Conservation (phyloP, 2,888 invertebrate species). For the Xestia xanthographa region DNA sequence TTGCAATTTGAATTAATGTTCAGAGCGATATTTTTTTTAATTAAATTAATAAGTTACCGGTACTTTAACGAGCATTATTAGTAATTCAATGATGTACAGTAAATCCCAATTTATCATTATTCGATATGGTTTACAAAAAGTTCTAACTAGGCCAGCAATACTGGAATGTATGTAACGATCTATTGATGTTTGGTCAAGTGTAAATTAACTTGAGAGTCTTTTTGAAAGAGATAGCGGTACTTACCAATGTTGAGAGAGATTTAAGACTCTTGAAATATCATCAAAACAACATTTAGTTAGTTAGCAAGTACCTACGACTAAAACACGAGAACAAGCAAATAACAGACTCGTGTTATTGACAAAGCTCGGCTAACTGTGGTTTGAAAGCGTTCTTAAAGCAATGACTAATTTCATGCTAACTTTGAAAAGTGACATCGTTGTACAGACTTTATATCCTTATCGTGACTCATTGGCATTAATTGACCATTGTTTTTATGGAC, state of each 20-base stretch:
- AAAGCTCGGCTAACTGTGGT: slow-evolving; percentile 64
- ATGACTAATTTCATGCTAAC: slow-evolving; percentile 65
- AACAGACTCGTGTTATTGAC: slow-evolving; percentile 53
- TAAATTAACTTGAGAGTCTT: slow-evolving; percentile 36
- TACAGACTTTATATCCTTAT: slow-evolving; percentile 36
- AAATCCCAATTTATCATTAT: slow-evolving; percentile 27
- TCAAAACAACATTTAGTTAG: slow-evolving; percentile 43
- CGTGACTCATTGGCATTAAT: slow-evolving; percentile 60
- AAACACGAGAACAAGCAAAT: slow-evolving; percentile 56
- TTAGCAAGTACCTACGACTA: slow-evolving; percentile 29
- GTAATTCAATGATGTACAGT: slow-evolving; percentile 16
- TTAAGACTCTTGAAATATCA: slow-evolving; percentile 32
- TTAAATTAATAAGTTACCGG: neutral
- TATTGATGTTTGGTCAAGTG: slow-evolving; percentile 50
- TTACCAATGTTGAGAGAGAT: neutral
- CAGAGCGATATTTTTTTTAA: neutral
- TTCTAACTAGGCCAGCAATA: slow-evolving; percentile 12
- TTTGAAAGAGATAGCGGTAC: slow-evolving; percentile 57
- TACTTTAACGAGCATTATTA: neutral
- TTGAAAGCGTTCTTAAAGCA: slow-evolving; percentile 53
- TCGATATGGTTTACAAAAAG: slow-evolving; percentile 25
- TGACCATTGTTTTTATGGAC: slow-evolving; percentile 54
- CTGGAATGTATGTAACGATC: slow-evolving; percentile 14
- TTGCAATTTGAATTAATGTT: neutral
- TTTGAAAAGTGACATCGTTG: slow-evolving; percentile 52